Base-by-base conservation (phyloP, 2,888 invertebrate genomes). In the Lomographa bimaculata region DNA sequence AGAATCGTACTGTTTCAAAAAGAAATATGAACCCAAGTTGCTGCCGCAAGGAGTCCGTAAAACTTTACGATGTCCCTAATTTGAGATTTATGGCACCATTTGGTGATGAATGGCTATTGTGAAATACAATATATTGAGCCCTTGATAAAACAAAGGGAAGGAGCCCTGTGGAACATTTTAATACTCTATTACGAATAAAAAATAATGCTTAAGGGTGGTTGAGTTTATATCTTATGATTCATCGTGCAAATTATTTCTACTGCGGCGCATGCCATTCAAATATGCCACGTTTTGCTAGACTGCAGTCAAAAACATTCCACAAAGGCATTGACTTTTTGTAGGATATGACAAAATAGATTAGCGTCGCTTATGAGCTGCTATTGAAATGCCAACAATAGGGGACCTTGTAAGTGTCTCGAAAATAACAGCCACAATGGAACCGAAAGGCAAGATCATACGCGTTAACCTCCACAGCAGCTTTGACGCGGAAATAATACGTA, bases 401-500 rank as follows among this genome's bases (percentile, higher is more conserved):
- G 39, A 56, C 55, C 52, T 49, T 48, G 45, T 48, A 47, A 43
- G 30, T 46, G 48, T 48, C 54, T 50, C 51, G 48, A 46, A 52
- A 50, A 54, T 44, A 48, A 52, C 42, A 50, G 43, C 36, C 54
- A 59, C 60, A 65, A 59, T 54, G 44, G 49, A 36, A 56, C 51
- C 50, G 45, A 54, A 53, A 60, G 44, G 57, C 68, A 59, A 71
- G 71, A 79, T 76, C 70, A 70, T 72, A 75, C 75, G 71, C 71
- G 61, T 71, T 80, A 81, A 82, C 79, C 81, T 82, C 78, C 66
- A 64, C 50, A 60, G 71, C 67, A 64, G 75, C 75, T 71, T 70
- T 70, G 78, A 83, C 78, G 79, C 84, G 87, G 87, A 87, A 86
- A 89, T 85, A 84, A 82, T 79, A 81, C 71, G 74, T 76, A 79